Percentiles rank a stretch among this genome's conserved stretches.
Evolutionary conservation across 2,113 vertebrate species (phyloP).

Genomic region (Syngnathus typhle): DNA sequence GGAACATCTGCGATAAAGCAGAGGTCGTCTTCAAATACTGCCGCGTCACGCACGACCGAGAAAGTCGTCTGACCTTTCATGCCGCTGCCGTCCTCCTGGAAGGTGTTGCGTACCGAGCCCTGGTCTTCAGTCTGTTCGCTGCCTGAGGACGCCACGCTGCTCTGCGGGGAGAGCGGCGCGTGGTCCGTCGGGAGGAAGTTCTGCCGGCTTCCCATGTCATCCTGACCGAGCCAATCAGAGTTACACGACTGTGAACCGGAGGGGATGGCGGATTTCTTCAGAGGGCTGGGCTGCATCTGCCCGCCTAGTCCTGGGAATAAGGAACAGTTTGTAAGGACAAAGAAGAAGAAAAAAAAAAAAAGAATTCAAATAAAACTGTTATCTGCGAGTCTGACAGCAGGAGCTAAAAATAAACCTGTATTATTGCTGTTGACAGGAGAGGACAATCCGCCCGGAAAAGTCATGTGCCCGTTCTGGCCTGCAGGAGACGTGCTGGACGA

Average conservation of each 20-base stretch:
- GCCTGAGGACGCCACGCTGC: slow-evolving; percentile 90
- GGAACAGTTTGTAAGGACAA: slow-evolving; percentile 12
- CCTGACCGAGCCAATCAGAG: slow-evolving; percentile 80
- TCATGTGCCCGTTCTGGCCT: slow-evolving; percentile 84
- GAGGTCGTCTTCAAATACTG: background rate
- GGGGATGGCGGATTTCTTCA: slow-evolving; percentile 83
- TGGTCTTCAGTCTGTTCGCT: slow-evolving; percentile 92
- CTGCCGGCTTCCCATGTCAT: slow-evolving; percentile 73
- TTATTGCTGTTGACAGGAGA: slow-evolving; percentile 81
- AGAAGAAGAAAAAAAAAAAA: too few species aligned
- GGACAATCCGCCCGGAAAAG: slow-evolving; percentile 78
- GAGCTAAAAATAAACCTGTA: slow-evolving; percentile 64
- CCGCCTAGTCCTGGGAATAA: slow-evolving; percentile 65
- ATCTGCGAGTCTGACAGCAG: background rate
- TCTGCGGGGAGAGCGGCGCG: slow-evolving; percentile 89
- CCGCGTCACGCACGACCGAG: background rate
- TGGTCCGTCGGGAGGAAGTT: slow-evolving; percentile 79
- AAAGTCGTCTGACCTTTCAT: slow-evolving; percentile 81
- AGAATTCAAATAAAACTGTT: background rate
- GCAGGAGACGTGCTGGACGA: slow-evolving; percentile 71
- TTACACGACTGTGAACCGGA: slow-evolving; percentile 76
- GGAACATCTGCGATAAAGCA: slow-evolving; percentile 76
- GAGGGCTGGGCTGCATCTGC: slow-evolving; percentile 83
- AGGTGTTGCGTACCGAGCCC: slow-evolving; percentile 81
- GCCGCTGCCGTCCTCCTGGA: slow-evolving; percentile 90